phyloP scores from a whole-genome alignment of 2,888 invertebrate genomes.

The Sarcophaga rosellei region DNA sequence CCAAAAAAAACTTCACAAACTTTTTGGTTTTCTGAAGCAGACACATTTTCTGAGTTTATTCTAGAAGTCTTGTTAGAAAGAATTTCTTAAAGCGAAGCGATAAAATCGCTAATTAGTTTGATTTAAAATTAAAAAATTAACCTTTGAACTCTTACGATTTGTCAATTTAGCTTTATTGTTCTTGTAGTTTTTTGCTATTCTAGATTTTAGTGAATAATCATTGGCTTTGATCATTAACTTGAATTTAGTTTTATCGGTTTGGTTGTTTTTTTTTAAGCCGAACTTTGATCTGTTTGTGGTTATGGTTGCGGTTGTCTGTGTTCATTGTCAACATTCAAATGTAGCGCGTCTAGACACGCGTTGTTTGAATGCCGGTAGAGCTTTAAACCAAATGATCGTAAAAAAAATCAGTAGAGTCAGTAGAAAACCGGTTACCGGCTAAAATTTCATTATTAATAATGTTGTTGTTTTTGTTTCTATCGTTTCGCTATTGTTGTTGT shows the following conservation, averaged over 20 bases:
- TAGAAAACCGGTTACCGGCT: conserved; percentile 37
- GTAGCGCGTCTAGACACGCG: not conserved
- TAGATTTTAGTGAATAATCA: not conserved
- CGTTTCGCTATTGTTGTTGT: not conserved
- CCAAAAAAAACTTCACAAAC: too few relatives aligned
- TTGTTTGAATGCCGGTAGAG: not conserved
- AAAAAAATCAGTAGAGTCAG: not conserved
- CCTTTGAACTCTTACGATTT: not conserved
- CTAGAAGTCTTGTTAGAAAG: too few relatives aligned
- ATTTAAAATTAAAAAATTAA: too few relatives aligned
- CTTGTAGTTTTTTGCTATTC: not conserved
- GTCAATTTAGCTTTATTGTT: not conserved
- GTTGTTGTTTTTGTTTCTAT: not conserved
- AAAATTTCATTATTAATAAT: not conserved
- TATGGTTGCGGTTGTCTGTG: not conserved
- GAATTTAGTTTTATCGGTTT: not conserved
- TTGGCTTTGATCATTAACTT: too few relatives aligned
- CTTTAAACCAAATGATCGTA: not conserved
- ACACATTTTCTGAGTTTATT: too few relatives aligned
- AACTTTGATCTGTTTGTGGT: conserved; percentile 1
- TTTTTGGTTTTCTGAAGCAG: too few relatives aligned
- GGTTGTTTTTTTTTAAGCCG: not conserved
- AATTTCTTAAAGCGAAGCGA: too few relatives aligned
- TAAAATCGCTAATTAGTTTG: too few relatives aligned
- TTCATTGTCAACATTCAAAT: not conserved